phyloP scores from a whole-genome alignment of 2,888 invertebrate genomes.

The Glaucopsyche alexis region DNA sequence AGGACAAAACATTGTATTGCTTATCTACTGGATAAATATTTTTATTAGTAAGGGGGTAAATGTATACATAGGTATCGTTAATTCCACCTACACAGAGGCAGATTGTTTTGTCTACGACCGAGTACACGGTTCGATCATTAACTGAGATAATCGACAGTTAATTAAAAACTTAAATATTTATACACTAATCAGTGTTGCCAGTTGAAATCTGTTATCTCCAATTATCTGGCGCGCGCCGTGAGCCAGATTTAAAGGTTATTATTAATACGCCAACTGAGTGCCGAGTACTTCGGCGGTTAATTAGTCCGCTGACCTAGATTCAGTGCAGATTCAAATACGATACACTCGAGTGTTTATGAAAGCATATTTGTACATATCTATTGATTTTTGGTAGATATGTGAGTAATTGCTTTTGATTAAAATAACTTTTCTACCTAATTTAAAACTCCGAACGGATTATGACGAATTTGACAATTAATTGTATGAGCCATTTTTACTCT shows the following conservation, averaged over 20 bases:
- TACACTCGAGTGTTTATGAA: conserved; percentile 3
- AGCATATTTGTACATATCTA: not conserved
- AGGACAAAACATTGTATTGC: too few relatives aligned
- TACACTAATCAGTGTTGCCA: conserved; percentile 22
- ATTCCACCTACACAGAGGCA: not conserved
- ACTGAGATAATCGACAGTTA: conserved; percentile 39
- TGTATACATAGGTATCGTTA: too few relatives aligned
- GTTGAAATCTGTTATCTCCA: conserved; percentile 24
- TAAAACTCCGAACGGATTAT: not conserved
- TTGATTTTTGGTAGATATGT: not conserved
- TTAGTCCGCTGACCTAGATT: conserved; percentile 9
- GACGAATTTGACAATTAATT: not conserved
- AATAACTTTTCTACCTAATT: not conserved
- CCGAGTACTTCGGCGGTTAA: conserved; percentile 2
- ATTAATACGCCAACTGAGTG: conserved; percentile 12
- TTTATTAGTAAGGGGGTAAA: too few relatives aligned
- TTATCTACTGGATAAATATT: too few relatives aligned
- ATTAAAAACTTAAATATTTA: conserved; percentile 24
- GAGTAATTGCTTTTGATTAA: too few relatives aligned
- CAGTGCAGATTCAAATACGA: conserved; percentile 14
- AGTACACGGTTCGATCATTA: conserved; percentile 42
- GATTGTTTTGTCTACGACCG: not conserved
- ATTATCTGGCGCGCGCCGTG: conserved; percentile 9
- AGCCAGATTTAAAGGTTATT: conserved; percentile 10
- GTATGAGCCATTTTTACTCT: not conserved